A percentile compares a stretch with the other conserved stretches of the same genome.
These are phyloP conservation scores for Stegodyphus dumicola DNA, from an alignment of 1,140 invertebrate genomes.

Conservation along the genomic window DNA sequence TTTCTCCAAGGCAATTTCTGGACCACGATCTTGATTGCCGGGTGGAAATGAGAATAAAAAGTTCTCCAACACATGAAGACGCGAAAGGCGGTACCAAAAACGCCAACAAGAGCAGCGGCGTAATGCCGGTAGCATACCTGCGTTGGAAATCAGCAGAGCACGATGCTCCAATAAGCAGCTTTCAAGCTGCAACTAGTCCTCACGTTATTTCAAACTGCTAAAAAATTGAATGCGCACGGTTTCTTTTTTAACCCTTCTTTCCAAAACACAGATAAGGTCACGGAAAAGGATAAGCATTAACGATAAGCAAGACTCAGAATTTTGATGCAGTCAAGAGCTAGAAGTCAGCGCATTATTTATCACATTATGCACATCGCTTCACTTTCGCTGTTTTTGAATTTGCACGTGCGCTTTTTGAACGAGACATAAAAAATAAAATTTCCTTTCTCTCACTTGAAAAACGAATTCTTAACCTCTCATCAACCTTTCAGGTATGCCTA, in stretches of 20 bases:
- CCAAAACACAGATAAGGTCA: slow-evolving; percentile 30
- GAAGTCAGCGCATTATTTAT: neutral
- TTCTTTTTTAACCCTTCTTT: slow-evolving; percentile 2
- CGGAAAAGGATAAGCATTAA: slow-evolving; percentile 17
- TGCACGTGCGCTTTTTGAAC: no score
- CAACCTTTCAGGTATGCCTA: no score
- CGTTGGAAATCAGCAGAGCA: slow-evolving; percentile 9
- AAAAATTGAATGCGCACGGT: slow-evolving; percentile 53
- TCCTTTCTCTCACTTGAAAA: no score
- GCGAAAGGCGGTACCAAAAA: neutral
- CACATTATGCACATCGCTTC: neutral
- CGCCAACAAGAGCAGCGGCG: neutral
- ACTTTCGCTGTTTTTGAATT: no score
- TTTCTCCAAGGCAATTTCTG: slow-evolving; percentile 26
- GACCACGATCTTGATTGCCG: slow-evolving; percentile 20
- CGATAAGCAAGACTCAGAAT: slow-evolving; percentile 6
- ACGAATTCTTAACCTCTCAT: no score
- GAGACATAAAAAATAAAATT: no score
- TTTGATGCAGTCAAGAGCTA: neutral
- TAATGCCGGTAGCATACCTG: slow-evolving; percentile 34
- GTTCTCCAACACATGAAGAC: neutral
- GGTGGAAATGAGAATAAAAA: slow-evolving; percentile 8
- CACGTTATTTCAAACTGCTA: slow-evolving; percentile 12
- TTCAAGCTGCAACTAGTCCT: neutral
- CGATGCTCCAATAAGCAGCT: slow-evolving; percentile 16